Base-by-base conservation (phyloP, 2,113 vertebrate species). In the Chroicocephalus ridibundus region DNA sequence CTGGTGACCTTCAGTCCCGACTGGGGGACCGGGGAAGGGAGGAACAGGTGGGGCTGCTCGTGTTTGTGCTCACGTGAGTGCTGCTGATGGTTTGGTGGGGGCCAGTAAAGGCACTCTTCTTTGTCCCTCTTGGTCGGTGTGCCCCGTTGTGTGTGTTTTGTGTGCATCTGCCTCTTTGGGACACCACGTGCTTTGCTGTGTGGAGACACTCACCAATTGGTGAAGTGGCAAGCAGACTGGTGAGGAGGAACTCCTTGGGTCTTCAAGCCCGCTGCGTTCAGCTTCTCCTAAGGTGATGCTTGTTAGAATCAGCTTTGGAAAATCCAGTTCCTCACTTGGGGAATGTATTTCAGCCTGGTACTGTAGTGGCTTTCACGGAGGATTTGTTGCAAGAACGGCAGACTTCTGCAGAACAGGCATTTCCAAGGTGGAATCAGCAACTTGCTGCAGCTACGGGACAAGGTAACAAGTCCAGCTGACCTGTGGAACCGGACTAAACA, bases 71-170 rank as follows among this genome's bases (percentile, higher is more conserved):
- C 52, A 29, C 4, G 9, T 25, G 27, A 49, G 13, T 54, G 7
- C 15, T 57, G 32, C 65, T 70, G 29, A 10, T 51, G 27, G 8
- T n/a, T 94, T 38, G 83, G 36, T 57, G 22, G 6, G 46, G 7
- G 15, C 17, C 49, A 58, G 32, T 21, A 65, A 77, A 82, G 38
- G 25, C 44, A 38, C 29, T 42, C 21, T 20, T 69, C 15, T 60
- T 40, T 55, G 26, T 25, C 38, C 0, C 0, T 44, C 6, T 11
- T 60, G 15, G 58, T 93, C 42, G 54, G 15, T 6, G 58, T 65
- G 34, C 66, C 17, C 47, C 34, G 15, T 15, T 44, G 54, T 6
- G 12, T 75, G 52, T 51, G 27, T 38, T 85, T 38, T 62, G 29
- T n/a, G 27, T 38, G 22, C 24, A 13, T 58, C 26, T 87, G 17